Percentiles rank a stretch among this genome's conserved stretches.
Conservation (phyloP, 2,797 vertebrate species). For the Helostoma temminkii region DNA sequence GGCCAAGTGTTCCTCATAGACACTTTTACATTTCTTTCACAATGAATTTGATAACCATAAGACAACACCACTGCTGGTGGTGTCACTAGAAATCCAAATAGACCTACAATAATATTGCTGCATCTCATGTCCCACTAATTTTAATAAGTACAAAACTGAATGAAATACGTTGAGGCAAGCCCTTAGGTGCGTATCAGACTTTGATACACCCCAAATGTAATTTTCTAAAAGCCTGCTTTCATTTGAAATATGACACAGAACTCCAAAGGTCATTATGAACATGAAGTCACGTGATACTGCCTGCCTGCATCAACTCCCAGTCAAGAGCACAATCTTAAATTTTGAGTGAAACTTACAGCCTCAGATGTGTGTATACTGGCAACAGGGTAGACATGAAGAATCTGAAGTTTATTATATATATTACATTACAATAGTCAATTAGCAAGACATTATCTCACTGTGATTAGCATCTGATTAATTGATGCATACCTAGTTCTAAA, state of each 20-base stretch:
- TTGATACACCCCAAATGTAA: neutral
- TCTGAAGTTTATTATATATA: neutral
- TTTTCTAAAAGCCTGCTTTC: constrained; percentile 1
- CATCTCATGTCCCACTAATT: neutral
- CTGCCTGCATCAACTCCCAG: constrained; percentile 11
- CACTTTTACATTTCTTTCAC: constrained; percentile 4
- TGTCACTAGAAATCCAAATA: neutral
- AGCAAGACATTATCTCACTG: neutral
- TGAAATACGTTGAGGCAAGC: neutral
- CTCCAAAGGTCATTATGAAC: neutral
- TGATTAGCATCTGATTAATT: neutral
- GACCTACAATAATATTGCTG: neutral
- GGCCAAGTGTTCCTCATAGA: neutral
- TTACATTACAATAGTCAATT: neutral
- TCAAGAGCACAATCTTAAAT: constrained; percentile 8
- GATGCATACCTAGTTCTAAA: neutral
- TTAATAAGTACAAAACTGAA: neutral
- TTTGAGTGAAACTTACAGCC: neutral
- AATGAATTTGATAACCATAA: neutral
- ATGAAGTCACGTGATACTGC: neutral
- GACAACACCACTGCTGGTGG: neutral
- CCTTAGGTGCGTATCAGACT: neutral
- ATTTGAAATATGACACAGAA: constrained; percentile 8
- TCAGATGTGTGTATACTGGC: neutral
- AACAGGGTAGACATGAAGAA: neutral